Conservation (phyloP, 2,113 vertebrate species). For the Crotalus viridis region DNA sequence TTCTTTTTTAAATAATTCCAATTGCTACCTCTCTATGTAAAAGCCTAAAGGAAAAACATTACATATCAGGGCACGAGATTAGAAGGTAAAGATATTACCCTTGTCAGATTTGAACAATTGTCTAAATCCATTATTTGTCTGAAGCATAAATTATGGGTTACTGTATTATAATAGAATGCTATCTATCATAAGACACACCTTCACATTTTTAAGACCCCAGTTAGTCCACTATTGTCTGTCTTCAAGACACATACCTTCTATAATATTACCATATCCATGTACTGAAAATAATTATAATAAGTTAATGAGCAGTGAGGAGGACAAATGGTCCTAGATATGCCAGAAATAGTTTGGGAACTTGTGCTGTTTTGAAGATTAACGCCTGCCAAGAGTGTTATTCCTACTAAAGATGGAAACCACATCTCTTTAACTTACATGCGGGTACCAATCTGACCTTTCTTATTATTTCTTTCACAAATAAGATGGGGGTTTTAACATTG, state of each 20-base stretch:
- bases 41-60: neutral
- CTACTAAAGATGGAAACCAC: neutral
- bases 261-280: constrained; percentile 1
- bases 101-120: neutral
- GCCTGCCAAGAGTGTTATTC: neutral
- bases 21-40: neutral
- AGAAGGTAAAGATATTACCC: neutral
- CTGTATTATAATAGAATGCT: neutral
- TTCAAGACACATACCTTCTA: neutral
- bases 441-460: neutral
- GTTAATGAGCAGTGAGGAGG: neutral
- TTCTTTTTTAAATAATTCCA: neutral
- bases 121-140: neutral
- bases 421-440: neutral
- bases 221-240: neutral
- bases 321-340: neutral
- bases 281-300: neutral
- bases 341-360: neutral
- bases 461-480: neutral
- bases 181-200: neutral
- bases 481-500: neutral
- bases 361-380: neutral
- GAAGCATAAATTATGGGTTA: neutral
- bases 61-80: neutral
- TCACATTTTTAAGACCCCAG: neutral